A percentile compares a stretch with the other conserved stretches of the same genome.
phyloP scores from a whole-genome alignment of 2,888 invertebrate species.

The Acanthoscelides obtectus region DNA sequence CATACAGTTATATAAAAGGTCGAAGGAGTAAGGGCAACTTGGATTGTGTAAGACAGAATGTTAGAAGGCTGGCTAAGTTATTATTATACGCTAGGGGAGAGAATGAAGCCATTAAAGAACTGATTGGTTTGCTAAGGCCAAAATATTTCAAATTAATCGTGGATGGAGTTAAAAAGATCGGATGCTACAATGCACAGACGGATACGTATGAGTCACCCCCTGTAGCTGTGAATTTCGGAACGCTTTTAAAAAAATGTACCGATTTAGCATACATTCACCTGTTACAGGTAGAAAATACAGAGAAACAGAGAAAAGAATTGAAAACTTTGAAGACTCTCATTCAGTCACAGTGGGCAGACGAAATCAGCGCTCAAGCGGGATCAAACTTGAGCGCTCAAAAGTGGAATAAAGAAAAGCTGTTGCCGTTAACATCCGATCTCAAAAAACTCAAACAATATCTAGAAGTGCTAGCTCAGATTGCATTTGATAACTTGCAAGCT shows the following conservation, averaged over 20 bases:
- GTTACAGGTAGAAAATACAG: constrained; percentile 19
- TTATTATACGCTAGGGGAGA: background rate
- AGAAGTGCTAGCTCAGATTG: constrained; percentile 7
- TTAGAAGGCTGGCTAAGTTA: constrained; percentile 13
- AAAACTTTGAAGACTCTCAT: constrained; percentile 26
- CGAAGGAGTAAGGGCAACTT: constrained; percentile 20
- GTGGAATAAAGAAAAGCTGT: constrained; percentile 28
- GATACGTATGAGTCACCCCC: constrained; percentile 9
- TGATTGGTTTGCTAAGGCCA: constrained; percentile 4
- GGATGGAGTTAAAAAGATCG: constrained; percentile 4
- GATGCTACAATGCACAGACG: constrained; percentile 4
- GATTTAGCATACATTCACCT: constrained; percentile 24
- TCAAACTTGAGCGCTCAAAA: constrained; percentile 25
- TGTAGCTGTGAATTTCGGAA: constrained; percentile 17
- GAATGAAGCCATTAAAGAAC: background rate
- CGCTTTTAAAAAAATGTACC: constrained; percentile 27
- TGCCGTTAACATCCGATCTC: constrained; percentile 23
- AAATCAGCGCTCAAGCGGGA: constrained; percentile 26
- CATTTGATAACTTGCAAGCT: constrained; percentile 5
- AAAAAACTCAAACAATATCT: constrained; percentile 22
- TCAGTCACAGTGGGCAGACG: constrained; percentile 27
- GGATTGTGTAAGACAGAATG: constrained; percentile 18
- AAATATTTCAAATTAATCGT: constrained; percentile 1
- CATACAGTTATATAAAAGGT: constrained; percentile 22
- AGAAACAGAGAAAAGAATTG: constrained; percentile 17